Percentiles rank a stretch among this genome's conserved stretches.
These are phyloP conservation scores for Scaptomyza caliginosa DNA, from an alignment of 2,888 invertebrate species.

Conservation along the genomic window DNA sequence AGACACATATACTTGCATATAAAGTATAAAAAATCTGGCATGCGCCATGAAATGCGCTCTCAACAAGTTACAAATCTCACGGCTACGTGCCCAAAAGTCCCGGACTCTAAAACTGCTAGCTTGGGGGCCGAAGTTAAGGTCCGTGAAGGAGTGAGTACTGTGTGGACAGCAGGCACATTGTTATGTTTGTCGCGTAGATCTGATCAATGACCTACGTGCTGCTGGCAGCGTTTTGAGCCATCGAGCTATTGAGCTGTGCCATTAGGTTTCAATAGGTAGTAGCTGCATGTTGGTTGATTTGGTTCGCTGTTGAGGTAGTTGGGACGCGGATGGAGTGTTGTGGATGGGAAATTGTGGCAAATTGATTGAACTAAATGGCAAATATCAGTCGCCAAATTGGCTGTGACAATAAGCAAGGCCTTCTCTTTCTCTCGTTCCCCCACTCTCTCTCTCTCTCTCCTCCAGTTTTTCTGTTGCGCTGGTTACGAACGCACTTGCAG, in stretches of 20 bases:
- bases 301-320: too few species aligned
- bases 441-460: background rate
- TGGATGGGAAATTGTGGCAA: slow-evolving; percentile 72
- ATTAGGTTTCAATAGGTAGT: slow-evolving; percentile 73
- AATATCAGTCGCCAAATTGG: slow-evolving; percentile 73
- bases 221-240: slow-evolving; percentile 19
- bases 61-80: slow-evolving; percentile 66
- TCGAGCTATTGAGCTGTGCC: slow-evolving; percentile 61
- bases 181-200: slow-evolving; percentile 81
- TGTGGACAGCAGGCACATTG: slow-evolving; percentile 59
- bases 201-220: slow-evolving; percentile 82
- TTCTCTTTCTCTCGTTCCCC: background rate
- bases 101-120: slow-evolving; percentile 1
- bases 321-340: too few species aligned
- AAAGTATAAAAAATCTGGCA: slow-evolving; percentile 54
- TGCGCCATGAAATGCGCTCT: slow-evolving; percentile 44
- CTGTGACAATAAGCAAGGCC: slow-evolving; percentile 63
- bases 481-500: slow-evolving; percentile 53
- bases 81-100: slow-evolving; percentile 51
- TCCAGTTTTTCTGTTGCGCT: background rate
- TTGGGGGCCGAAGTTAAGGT: background rate
- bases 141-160: background rate
- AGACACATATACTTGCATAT: slow-evolving; percentile 13
- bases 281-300: background rate
- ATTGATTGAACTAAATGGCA: slow-evolving; percentile 78